Conservation (phyloP, 2,797 vertebrate species). For the Cossypha niveicapilla region DNA sequence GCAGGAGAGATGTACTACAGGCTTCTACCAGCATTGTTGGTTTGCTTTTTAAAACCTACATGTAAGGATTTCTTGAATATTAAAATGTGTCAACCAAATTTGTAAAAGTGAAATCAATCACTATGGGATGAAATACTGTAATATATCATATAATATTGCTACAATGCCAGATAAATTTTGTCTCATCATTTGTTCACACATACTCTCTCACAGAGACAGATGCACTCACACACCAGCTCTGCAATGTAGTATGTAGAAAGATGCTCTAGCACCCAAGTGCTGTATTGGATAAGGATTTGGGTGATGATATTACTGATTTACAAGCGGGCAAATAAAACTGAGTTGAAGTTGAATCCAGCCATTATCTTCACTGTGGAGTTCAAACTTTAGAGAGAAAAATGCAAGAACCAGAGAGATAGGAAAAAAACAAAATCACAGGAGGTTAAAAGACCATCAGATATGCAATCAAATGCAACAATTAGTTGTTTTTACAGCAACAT, state of each 20-base stretch:
- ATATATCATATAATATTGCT: not conserved
- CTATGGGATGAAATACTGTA: not conserved
- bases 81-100: not conserved
- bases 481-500: constrained; percentile 52
- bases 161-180: constrained; percentile 20
- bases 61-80: not conserved
- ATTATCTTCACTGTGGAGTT: not conserved
- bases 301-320: not conserved
- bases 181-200: not conserved
- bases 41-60: not conserved
- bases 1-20: not conserved
- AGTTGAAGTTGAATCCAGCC: not conserved
- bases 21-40: not conserved
- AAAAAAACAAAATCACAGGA: not conserved
- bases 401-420: not conserved
- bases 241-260: not conserved
- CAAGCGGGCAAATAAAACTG: not conserved
- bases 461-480: constrained; percentile 34
- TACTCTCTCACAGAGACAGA: not conserved
- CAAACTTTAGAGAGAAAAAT: not conserved
- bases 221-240: not conserved
- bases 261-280: not conserved
- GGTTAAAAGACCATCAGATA: constrained; percentile 25
- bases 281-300: not conserved
- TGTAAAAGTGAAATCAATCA: not conserved